Evolutionary conservation across 2,113 vertebrate genomes (phyloP).

Genomic region (Hippoglossus stenolepis): DNA sequence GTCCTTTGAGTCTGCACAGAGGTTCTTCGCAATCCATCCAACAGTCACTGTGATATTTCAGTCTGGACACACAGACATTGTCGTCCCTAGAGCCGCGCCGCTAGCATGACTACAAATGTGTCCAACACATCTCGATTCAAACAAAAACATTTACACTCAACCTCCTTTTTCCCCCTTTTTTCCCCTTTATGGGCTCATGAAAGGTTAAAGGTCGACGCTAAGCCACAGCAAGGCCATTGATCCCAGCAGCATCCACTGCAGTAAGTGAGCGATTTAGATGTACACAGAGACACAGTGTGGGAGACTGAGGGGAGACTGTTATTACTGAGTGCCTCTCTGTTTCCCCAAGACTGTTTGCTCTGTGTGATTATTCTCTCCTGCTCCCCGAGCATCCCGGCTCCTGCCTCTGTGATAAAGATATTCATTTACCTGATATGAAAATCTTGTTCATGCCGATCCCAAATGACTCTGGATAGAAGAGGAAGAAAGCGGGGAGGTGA

Average conservation of each 20-base stretch:
- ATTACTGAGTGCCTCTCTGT: constrained; percentile 70
- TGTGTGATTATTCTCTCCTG: constrained; percentile 77
- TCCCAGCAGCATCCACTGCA: constrained; percentile 38
- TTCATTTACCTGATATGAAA: constrained; percentile 81
- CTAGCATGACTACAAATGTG: neutral
- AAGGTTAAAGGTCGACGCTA: constrained; percentile 54
- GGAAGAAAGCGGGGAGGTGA: constrained; percentile 37
- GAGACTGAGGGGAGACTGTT: constrained; percentile 61
- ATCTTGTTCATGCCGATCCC: constrained; percentile 74
- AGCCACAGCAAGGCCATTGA: constrained; percentile 59
- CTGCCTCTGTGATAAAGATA: constrained; percentile 77
- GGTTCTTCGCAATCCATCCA: neutral
- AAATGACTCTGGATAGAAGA: constrained; percentile 69
- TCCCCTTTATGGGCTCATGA: neutral
- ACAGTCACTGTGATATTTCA: neutral
- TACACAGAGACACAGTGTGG: constrained; percentile 57
- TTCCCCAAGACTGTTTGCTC: constrained; percentile 75
- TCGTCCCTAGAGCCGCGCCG: neutral
- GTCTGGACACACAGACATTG: neutral
- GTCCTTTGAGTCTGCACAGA: neutral
- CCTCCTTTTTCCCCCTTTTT: constrained; percentile 5
- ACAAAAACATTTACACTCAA: constrained; percentile 8
- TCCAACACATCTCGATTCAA: constrained; percentile 5
- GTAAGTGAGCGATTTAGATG: constrained; percentile 67
- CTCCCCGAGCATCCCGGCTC: constrained; percentile 60